A percentile compares a stretch with the other conserved stretches of the same genome.
phyloP scores from a whole-genome alignment of 2,113 vertebrate species.

The Sinocyclocheilus grahami region DNA sequence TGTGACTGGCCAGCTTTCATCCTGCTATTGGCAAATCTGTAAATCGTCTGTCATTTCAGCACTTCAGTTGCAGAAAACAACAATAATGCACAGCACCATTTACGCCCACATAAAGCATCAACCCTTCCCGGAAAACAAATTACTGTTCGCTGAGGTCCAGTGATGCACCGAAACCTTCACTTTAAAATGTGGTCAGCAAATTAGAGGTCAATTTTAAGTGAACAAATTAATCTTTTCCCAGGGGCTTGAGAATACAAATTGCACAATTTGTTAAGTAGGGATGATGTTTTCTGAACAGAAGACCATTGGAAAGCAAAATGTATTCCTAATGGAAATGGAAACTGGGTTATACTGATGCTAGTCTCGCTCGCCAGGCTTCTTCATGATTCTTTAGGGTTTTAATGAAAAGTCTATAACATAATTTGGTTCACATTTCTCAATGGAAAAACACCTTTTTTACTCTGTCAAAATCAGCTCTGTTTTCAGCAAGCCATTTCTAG shows the following conservation, averaged over 20 bases:
- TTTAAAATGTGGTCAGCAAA: slow-evolving; percentile 29
- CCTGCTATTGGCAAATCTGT: slow-evolving; percentile 53
- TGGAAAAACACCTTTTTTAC: no score
- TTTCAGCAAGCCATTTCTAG: no score
- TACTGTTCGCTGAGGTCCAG: background rate
- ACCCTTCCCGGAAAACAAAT: slow-evolving; percentile 51
- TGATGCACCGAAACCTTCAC: background rate
- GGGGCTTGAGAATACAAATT: slow-evolving; percentile 38
- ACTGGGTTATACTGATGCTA: background rate
- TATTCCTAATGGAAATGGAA: background rate
- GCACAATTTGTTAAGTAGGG: slow-evolving; percentile 44
- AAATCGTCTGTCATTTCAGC: slow-evolving; percentile 56
- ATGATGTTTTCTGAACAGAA: slow-evolving; percentile 25
- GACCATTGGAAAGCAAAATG: background rate
- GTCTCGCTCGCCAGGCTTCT: background rate
- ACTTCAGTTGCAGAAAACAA: slow-evolving; percentile 65
- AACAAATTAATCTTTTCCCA: slow-evolving; percentile 44
- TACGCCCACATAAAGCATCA: slow-evolving; percentile 54
- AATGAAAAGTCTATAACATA: no score
- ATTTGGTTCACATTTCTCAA: no score
- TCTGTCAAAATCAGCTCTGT: no score
- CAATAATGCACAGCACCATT: slow-evolving; percentile 56
- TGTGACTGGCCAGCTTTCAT: slow-evolving; percentile 55
- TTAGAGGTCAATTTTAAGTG: slow-evolving; percentile 52
- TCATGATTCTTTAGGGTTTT: no score